Evolutionary conservation across 2,113 vertebrate species (phyloP), one percentile per base, ranked within the genome.

Genomic region (Neopipo cinnamomea): DNA sequence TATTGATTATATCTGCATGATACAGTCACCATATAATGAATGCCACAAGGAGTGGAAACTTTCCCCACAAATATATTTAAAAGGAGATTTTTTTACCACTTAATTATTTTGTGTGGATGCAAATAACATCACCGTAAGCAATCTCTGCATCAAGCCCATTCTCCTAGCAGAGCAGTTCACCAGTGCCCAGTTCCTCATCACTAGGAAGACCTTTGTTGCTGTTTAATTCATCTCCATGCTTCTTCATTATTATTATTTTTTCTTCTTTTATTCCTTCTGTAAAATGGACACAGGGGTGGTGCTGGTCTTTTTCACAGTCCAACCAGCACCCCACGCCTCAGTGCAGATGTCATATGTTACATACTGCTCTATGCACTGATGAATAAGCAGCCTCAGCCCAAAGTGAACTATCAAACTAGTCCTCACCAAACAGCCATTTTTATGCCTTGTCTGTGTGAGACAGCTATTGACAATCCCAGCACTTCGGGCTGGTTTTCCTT

Each of bases 241-340:
- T 56, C 19, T 44, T 47, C 49, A 31, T 35, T 5, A 61, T 79
- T 15, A 30, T 27, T 52, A 12, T 83, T n/a, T 8, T 75, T 75
- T 35, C 33, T 52, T 66, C 33, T 46, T 65, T 46, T 27, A 56
- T 92, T 83, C 5, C 4, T n/a, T 62, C 37, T 77, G 20, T 63
- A 62, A 84, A 91, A 80, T 1, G 4, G 41, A 53, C 9, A 18
- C 13, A 37, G 24, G 28, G 10, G 11, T 70, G 46, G 11, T 56
- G 7, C 44, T 70, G 41, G 17, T 39, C n/a, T 5, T 27, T 31
- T 62, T 68, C 5, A 14, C 8, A 41, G 46, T 21, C 42, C 41
- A 73, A 16, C 28, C 27, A 35, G 33, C 0, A 0, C 23, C 11
- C 30, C 0, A 0, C 61, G 33, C 53, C 39, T 89, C 42, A 58